Conservation (phyloP, 2,888 invertebrate species). For the Scrobipalpa costella region DNA sequence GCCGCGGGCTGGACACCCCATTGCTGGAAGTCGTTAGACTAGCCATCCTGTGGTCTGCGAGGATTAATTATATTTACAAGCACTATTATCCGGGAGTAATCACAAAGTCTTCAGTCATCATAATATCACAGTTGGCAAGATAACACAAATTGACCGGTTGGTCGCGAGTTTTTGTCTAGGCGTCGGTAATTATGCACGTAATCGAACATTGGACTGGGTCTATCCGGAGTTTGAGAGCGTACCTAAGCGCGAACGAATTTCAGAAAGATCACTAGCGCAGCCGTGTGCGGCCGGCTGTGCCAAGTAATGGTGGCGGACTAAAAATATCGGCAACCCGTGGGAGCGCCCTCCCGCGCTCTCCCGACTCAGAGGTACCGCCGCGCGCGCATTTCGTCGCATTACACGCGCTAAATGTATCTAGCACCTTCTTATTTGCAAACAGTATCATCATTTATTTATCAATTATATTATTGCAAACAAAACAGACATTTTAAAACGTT, state of each 20-base stretch:
- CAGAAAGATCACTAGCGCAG: conserved; percentile 78
- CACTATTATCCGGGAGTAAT: conserved; percentile 67
- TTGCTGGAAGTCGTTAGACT: conserved; percentile 52
- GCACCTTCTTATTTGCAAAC: conserved; percentile 25
- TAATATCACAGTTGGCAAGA: conserved; percentile 51
- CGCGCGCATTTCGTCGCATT: conserved; percentile 75
- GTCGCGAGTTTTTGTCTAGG: conserved; percentile 38
- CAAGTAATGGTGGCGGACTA: conserved; percentile 85
- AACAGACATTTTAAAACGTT: background rate
- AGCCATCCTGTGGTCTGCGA: conserved; percentile 53
- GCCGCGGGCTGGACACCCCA: conserved; percentile 76
- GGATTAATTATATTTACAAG: conserved; percentile 39
- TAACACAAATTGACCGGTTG: conserved; percentile 21
- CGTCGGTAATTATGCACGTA: conserved; percentile 43
- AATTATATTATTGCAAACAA: conserved; percentile 3
- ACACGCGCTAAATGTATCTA: conserved; percentile 47
- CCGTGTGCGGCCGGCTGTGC: conserved; percentile 81
- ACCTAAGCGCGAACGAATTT: conserved; percentile 74
- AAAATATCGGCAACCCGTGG: conserved; percentile 84
- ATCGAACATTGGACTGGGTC: conserved; percentile 64
- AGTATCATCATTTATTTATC: conserved; percentile 20
- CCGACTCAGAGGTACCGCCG: conserved; percentile 59
- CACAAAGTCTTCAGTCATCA: conserved; percentile 62
- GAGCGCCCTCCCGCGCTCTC: conserved; percentile 81
- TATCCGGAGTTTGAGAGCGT: conserved; percentile 71